A percentile compares a stretch with the other conserved stretches of the same genome.
Evolutionary conservation across 2,113 vertebrate species (phyloP).

Genomic region (Furnarius figulus): DNA sequence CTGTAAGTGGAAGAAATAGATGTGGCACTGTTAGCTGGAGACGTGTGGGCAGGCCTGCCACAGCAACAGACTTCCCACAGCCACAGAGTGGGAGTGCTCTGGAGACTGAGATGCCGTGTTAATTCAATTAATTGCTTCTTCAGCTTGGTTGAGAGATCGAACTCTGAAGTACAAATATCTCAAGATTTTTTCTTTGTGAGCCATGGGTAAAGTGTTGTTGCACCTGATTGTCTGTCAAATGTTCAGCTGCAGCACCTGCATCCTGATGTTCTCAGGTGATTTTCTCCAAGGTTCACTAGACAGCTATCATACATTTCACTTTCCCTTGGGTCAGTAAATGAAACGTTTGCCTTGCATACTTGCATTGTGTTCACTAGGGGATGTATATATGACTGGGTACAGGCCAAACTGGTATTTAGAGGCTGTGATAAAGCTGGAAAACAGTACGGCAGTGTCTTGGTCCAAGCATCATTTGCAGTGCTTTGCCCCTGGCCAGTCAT

Average conservation of each 20-base stretch:
- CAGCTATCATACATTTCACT: not conserved
- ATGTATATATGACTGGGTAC: not conserved
- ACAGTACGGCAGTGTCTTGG: not conserved
- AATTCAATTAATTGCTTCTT: slow-evolving; percentile 52
- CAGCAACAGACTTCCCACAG: not conserved
- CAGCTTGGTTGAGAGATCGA: not conserved
- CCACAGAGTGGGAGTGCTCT: not conserved
- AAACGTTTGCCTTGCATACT: not conserved
- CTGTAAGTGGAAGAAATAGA: not conserved
- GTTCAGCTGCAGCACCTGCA: not conserved
- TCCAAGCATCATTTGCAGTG: not conserved
- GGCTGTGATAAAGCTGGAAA: not conserved
- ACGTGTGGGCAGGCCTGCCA: not conserved
- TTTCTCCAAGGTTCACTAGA: not conserved
- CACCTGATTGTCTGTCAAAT: not conserved
- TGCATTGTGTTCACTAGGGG: not conserved
- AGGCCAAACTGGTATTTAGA: not conserved
- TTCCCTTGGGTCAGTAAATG: not conserved
- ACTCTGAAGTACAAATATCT: not conserved
- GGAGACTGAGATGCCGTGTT: not conserved
- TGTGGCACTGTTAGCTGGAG: not conserved
- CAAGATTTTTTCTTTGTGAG: not conserved
- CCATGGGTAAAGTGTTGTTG: not conserved
- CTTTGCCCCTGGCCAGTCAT: not conserved
- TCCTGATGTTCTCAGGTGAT: not conserved